Conservation (phyloP, 2,113 vertebrate genomes). For the Centropus unirufus region DNA sequence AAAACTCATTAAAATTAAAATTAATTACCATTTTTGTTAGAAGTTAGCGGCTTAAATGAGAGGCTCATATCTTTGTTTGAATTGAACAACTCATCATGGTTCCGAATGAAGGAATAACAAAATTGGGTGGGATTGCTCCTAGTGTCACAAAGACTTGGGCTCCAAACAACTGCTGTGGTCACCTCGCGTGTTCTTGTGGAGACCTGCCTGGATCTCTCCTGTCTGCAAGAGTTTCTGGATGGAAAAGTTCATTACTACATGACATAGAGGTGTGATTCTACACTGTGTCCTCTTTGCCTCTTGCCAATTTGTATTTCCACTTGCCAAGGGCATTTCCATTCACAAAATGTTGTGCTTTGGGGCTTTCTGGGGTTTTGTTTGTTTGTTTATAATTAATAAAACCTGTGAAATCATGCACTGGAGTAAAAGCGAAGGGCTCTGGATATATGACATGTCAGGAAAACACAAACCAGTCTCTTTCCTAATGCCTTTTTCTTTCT, state of each 20-base stretch:
- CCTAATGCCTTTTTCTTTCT: neutral
- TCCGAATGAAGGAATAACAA: slow-evolving; percentile 16
- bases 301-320: neutral
- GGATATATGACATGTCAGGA: neutral
- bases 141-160: neutral
- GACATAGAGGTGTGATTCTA: neutral
- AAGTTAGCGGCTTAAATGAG: slow-evolving; percentile 42
- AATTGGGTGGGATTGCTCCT: neutral
- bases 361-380: neutral
- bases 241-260: neutral
- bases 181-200: neutral
- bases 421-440: neutral
- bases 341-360: neutral
- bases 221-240: neutral
- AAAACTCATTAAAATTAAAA: slow-evolving; percentile 60
- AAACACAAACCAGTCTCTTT: neutral
- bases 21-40: slow-evolving; percentile 61
- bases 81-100: slow-evolving; percentile 1
- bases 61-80: neutral
- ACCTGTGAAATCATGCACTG: neutral
- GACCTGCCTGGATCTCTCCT: neutral
- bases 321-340: neutral
- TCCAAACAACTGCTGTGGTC: neutral
- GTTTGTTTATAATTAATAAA: neutral
- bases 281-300: neutral